A percentile compares a stretch with the other conserved stretches of the same genome.
These are phyloP conservation scores for Taxidea taxus DNA, from an alignment of 2,113 vertebrate genomes.

Conservation along the genomic window DNA sequence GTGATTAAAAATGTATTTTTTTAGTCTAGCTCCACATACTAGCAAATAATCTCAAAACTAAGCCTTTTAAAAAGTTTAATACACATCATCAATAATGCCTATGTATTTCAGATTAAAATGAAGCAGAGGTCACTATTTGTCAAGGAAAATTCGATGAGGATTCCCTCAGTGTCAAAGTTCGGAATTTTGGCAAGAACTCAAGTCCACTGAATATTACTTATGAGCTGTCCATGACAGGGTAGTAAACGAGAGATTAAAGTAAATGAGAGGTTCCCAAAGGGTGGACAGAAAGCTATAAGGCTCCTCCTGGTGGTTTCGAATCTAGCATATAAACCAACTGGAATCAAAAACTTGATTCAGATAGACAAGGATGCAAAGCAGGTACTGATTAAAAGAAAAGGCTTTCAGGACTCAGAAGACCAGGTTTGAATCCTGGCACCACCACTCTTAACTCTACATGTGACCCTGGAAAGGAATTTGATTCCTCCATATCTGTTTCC, in stretches of 20 bases:
- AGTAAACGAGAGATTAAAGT: background rate
- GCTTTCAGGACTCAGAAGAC: too few species aligned
- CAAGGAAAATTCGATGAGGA: background rate
- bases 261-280: background rate
- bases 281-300: background rate
- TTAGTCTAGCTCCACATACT: background rate
- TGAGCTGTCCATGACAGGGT: accelerated
- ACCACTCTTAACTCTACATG: too few species aligned
- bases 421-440: background rate
- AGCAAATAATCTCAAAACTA: background rate
- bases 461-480: background rate
- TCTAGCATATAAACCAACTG: background rate
- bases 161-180: background rate
- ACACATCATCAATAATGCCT: background rate
- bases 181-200: background rate
- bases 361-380: background rate
- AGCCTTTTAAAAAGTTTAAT: background rate
- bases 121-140: background rate
- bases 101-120: background rate
- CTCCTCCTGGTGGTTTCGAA: background rate
- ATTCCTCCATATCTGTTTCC: background rate
- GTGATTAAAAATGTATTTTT: background rate
- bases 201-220: background rate
- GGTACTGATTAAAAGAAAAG: background rate
- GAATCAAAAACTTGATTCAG: background rate